Evolutionary conservation across 1,140 invertebrate species (phyloP).

Genomic region (Plutomurus gul): DNA sequence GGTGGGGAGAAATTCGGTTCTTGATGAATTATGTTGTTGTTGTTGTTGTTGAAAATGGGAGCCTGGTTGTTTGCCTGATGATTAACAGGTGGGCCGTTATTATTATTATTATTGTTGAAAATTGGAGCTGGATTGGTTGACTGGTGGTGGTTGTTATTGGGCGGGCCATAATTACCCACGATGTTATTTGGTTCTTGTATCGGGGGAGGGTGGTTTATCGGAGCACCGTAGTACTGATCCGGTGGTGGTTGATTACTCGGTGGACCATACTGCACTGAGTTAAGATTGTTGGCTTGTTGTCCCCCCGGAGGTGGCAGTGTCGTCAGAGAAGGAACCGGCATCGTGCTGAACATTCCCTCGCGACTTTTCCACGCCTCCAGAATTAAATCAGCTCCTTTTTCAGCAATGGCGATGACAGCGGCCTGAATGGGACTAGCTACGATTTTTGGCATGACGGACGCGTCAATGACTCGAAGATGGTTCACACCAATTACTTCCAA

Average conservation of each 20-base stretch:
- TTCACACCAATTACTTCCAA: slow-evolving; percentile 39
- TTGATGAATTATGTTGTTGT: background rate
- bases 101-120: slow-evolving; percentile 3
- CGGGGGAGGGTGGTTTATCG: background rate
- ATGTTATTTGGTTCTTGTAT: background rate
- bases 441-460: slow-evolving; percentile 35
- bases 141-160: background rate
- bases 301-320: background rate
- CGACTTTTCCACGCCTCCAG: slow-evolving; percentile 27
- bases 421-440: slow-evolving; percentile 20
- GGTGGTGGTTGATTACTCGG: background rate
- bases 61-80: too few relatives aligned
- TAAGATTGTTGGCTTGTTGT: background rate
- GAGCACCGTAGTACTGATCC: background rate
- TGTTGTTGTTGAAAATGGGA: background rate
- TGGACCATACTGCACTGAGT: background rate
- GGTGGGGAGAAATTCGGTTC: background rate
- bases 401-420: slow-evolving; percentile 21
- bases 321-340: background rate
- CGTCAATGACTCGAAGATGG: slow-evolving; percentile 35
- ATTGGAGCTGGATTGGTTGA: background rate
- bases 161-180: background rate
- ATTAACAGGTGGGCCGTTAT: slow-evolving; percentile 10
- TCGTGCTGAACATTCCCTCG: background rate
- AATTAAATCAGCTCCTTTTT: slow-evolving; percentile 40